Percentiles rank a stretch among this genome's conserved stretches.
Evolutionary conservation across 2,888 invertebrate genomes (phyloP).

Genomic region (Serripes groenlandicus): DNA sequence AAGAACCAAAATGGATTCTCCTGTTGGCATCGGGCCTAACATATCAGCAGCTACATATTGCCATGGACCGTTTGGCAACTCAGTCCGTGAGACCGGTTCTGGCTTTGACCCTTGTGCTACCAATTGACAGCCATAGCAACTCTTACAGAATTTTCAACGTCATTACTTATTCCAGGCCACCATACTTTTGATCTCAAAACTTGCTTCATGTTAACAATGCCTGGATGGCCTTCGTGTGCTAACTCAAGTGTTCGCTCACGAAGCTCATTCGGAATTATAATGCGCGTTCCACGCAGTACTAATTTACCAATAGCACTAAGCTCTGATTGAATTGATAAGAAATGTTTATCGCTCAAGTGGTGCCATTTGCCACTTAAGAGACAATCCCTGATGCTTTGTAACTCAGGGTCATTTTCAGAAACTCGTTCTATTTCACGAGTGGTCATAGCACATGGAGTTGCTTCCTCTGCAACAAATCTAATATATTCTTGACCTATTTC

Average conservation of each 20-base stretch:
- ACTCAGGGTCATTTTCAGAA: no score
- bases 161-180: background rate
- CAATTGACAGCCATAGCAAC: background rate
- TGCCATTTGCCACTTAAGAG: no score
- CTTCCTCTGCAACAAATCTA: no score
- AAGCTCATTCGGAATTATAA: background rate
- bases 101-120: background rate
- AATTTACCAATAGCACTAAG: background rate
- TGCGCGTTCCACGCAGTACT: background rate
- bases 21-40: conserved; percentile 1
- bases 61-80: conserved; percentile 4
- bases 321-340: background rate
- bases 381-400: no score
- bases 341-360: no score
- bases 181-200: background rate
- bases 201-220: background rate
- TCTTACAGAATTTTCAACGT: background rate
- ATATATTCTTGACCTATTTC: no score
- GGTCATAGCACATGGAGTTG: no score
- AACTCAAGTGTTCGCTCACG: background rate
- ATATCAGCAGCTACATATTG: conserved; percentile 7
- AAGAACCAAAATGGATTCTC: background rate
- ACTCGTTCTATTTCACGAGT: no score
- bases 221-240: background rate
- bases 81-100: background rate